Evolutionary conservation across 2,797 vertebrate genomes (phyloP), one percentile per base, ranked within the genome.

Genomic region (Scyliorhinus canicula): DNA sequence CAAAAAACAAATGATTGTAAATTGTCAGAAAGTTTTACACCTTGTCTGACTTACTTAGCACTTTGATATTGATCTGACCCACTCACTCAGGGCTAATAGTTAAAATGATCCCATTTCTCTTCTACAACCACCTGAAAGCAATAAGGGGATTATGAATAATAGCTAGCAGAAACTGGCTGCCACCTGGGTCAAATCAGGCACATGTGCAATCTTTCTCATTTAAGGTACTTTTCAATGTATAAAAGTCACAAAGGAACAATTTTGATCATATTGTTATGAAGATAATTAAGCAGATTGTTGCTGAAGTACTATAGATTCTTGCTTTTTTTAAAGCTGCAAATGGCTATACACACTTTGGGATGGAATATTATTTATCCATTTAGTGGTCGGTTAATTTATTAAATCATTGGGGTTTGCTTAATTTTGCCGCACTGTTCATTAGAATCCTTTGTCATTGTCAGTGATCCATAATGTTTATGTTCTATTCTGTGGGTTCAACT

Each of bases 71-170:
- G 35, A 63, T 91, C n/a, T 63, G 12, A 52, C 57, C 3, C 52
- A 11, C 3, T 91, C 35, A 9, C 7, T 24, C n/a, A 9, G n/a
- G 6, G 88, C 40, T 40, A 63, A 40, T 19, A 21, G 57, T 63
- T 40, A 24, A 91, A 91, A 40, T 91, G 2, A 91, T 3, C n/a
- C 57, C n/a, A 26, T 91, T 91, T 91, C 40, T 40, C 57, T 63
- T 63, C 40, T 91, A 40, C 86, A 90, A 57, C 19, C 86, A 90
- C 40, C 55, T 90, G 86, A n/a, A 90, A 90, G 21, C 86, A 90
- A 60, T 88, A 63, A 35, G 19, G 24, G 14, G 6, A 63, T 40
- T 40, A 63, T 19, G 7, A 60, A 91, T 40, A 91, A 60, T 19
- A 60, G 31, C 57, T 63, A 21, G 19, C 86, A 90, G 16, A 63